These are phyloP conservation scores for Drosophila mauritiana DNA, from an alignment of 1,140 invertebrate genomes.

Conservation along the genomic window DNA sequence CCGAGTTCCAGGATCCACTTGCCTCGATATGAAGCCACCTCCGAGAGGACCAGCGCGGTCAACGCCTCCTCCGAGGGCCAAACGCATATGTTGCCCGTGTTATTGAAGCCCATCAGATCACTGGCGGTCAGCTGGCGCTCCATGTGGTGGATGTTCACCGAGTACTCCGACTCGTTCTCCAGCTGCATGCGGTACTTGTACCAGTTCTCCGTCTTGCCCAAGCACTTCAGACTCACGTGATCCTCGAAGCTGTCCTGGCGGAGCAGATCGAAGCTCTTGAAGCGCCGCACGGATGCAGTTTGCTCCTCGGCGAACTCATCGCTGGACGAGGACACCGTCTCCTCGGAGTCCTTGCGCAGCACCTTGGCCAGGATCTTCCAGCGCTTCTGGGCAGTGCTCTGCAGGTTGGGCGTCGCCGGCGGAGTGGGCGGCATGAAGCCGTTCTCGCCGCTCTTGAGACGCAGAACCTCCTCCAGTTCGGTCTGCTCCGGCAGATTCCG, in stretches of 20 bases:
- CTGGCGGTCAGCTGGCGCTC: conserved; percentile 88
- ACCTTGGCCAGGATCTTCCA: conserved; percentile 90
- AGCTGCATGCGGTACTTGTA: conserved; percentile 86
- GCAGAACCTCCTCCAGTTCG: conserved; percentile 55
- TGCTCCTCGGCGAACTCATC: conserved; percentile 75
- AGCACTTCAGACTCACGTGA: conserved; percentile 71
- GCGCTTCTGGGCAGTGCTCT: conserved; percentile 87
- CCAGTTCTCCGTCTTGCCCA: conserved; percentile 85
- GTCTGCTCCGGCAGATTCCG: conserved; percentile 30
- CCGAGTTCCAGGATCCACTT: conserved; percentile 92
- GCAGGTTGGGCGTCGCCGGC: conserved; percentile 69
- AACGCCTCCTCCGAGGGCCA: conserved; percentile 96
- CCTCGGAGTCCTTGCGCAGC: conserved; percentile 85
- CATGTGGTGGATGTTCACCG: conserved; percentile 87
- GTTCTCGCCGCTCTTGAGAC: conserved; percentile 21
- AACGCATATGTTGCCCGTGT: conserved; percentile 95
- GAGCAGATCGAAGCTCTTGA: conserved; percentile 81
- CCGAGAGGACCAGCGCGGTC: conserved; percentile 90
- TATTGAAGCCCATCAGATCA: conserved; percentile 93
- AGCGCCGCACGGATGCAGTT: conserved; percentile 78
- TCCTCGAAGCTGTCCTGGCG: conserved; percentile 81
- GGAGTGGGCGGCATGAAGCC: conserved; percentile 77
- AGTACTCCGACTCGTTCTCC: conserved; percentile 81
- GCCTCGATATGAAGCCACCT: conserved; percentile 88
- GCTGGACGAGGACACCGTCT: conserved; percentile 71